Evolutionary conservation across 2,797 vertebrate genomes (phyloP).

Genomic region (Chaetodon trifasciatus): DNA sequence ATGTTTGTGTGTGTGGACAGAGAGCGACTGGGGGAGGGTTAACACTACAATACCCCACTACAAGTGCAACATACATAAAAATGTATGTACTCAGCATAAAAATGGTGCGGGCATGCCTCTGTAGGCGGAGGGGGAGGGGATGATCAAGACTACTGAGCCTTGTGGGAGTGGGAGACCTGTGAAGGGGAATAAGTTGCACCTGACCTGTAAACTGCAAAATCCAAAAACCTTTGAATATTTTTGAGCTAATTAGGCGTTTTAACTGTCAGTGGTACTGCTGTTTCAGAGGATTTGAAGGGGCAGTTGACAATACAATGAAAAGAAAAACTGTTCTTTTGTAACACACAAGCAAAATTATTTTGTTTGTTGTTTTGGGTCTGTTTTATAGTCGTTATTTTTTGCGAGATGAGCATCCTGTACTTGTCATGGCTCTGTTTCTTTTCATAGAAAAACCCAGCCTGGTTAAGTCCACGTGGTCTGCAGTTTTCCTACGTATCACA

Average conservation of each 20-base stretch:
- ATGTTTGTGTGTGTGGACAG: slow-evolving; percentile 39
- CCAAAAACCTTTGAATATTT: not conserved
- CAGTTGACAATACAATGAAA: not conserved
- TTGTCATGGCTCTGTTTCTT: not conserved
- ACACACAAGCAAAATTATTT: not conserved
- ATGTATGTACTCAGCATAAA: slow-evolving; percentile 74
- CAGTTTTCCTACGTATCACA: not conserved
- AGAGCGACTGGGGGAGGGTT: slow-evolving; percentile 49
- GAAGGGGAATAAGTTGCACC: slow-evolving; percentile 18
- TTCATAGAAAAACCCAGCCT: not conserved
- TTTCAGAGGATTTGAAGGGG: not conserved
- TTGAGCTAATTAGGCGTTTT: slow-evolving; percentile 4
- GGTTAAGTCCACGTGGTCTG: not conserved
- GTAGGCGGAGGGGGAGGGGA: slow-evolving; percentile 48
- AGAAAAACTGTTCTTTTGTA: not conserved
- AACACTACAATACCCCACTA: slow-evolving; percentile 38
- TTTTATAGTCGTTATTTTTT: not conserved
- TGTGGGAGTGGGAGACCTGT: slow-evolving; percentile 20
- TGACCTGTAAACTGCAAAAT: slow-evolving; percentile 19
- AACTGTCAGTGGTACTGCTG: not conserved
- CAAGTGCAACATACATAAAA: slow-evolving; percentile 64
- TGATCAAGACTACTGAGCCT: slow-evolving; percentile 41
- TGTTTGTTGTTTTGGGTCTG: not conserved
- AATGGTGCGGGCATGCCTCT: slow-evolving; percentile 51
- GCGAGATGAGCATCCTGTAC: not conserved